Evolutionary conservation across 2,888 invertebrate genomes (phyloP), one percentile per base, ranked within the genome.

Genomic region (Euspilapteryx auroguttella): DNA sequence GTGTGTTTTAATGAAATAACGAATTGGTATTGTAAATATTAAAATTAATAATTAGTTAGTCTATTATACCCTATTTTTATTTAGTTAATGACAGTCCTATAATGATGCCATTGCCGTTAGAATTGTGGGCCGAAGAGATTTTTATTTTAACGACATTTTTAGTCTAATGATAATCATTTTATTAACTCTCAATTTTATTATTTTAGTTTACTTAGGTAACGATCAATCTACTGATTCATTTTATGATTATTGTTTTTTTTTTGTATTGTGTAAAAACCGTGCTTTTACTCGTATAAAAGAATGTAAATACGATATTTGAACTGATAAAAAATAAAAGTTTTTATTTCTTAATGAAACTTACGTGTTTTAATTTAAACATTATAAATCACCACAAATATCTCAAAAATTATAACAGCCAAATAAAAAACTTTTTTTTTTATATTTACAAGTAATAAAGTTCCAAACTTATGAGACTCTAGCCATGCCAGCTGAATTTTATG

Each of bases 221-320:
- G 11, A 24, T 14, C n/a, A 26, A 21, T 25, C 15, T 17, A 24
- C 23, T 29, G 24, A 24, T 22, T 21, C 28, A 30, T 25, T 30
- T 27, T 23, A 28, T 27, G 13, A 33, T 25, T 35, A 44, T 50
- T 47, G 21, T 28, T 24, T 13, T 21, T 27, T 55, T 34, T 56
- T 55, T 55, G 49, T 49, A 53, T 54, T 62, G 56, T 64, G 53
- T 65, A 66, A 63, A 71, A 58, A 64, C 66, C 65, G 68, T 71
- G 71, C 73, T 73, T 73, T 69, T 71, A 69, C 57, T 71, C 59
- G 62, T 68, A 69, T 61, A 68, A 73, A 73, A 61, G 51, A 65
- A 57, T 77, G 77, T 77, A 77, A 71, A 77, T 77, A 77, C 55
- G 73, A 76, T 73, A 76, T 75, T 76, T 76, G 77, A 77, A 77